Base-by-base conservation (phyloP, 2,888 invertebrate species). In the Dorcus hopei region DNA sequence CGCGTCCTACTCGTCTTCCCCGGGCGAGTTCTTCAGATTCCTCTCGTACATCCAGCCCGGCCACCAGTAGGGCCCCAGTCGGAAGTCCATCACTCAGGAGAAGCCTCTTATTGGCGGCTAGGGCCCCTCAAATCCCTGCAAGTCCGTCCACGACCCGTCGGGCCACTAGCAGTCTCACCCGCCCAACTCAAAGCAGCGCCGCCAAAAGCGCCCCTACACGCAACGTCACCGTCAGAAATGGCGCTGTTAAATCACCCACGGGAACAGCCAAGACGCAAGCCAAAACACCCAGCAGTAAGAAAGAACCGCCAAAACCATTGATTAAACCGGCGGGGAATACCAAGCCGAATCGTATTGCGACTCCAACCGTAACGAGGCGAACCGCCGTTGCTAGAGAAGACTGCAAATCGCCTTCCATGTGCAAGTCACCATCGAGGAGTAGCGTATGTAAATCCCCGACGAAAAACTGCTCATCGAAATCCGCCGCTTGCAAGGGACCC, bases 11-110 rank as follows among this genome's bases (percentile, higher is more conserved):
- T 60, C 58, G 73, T 66, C 67, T 82, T 62, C 74, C 78, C 64
- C 76, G 79, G 68, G 76, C 69, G 49, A 73, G 72, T 58, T 73
- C 77, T 3, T 77, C 77, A 9, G 88, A 88, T 67, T 88, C 88
- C 0, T 88, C 88, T 0, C 80, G 87, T 9, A 88, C 87, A 60
- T 86, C 87, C 2, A 88, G 88, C 68, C 88, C 88, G 1, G 82
- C 85, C 2, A 71, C 75, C 51, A 71, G 65, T 11, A 62, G 62
- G 61, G 62, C 65, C 50, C 55, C 59, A 52, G 56, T 55, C 9
- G 73, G 74, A 5, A 78, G 76, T 55, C 81, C 82, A 2, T 82
- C 80, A 52, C 71, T 83, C 42, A 74, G 83, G 16, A 75, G 81
- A 57, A 82, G 80, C 69, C 74, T 83, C 11, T 67, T 83, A 23